Conservation (phyloP, 2,113 vertebrate species). For the Malurus melanocephalus region DNA sequence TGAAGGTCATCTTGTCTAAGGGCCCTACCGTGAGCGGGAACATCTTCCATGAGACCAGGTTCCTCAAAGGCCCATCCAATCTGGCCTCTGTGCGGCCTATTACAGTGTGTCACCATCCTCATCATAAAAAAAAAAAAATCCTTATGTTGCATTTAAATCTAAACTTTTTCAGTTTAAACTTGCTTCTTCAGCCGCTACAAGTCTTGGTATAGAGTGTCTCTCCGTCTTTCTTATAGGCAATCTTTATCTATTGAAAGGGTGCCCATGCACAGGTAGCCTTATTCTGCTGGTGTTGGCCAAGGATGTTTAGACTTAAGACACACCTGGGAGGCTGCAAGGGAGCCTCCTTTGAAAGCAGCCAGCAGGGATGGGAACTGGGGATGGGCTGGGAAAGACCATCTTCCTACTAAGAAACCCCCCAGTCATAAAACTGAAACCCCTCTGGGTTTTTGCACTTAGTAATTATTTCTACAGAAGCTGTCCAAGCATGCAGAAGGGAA, state of each 20-base stretch:
- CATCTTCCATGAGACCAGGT: not conserved
- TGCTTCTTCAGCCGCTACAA: not conserved
- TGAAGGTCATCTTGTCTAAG: not conserved
- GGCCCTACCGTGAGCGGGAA: not conserved
- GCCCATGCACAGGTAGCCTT: not conserved
- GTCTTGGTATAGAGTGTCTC: not conserved
- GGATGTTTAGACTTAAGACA: not conserved
- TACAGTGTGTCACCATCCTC: not conserved
- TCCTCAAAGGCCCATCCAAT: not conserved
- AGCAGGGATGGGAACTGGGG: not conserved
- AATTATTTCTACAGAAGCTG: not conserved
- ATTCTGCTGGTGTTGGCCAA: not conserved
- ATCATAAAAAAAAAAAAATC: accelerated
- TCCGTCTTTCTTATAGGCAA: not conserved
- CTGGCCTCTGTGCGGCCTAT: not conserved
- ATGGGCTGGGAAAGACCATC: not conserved
- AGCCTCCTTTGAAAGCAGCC: not conserved
- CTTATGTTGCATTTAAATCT: not conserved
- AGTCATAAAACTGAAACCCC: not conserved
- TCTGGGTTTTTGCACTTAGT: not conserved
- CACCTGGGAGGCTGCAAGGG: not conserved
- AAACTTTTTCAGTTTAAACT: not conserved
- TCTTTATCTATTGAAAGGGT: not conserved
- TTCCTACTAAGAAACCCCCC: not conserved
- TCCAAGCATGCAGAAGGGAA: not conserved